Conservation (phyloP, 2,113 vertebrate species). For the Perca schrenkii region DNA sequence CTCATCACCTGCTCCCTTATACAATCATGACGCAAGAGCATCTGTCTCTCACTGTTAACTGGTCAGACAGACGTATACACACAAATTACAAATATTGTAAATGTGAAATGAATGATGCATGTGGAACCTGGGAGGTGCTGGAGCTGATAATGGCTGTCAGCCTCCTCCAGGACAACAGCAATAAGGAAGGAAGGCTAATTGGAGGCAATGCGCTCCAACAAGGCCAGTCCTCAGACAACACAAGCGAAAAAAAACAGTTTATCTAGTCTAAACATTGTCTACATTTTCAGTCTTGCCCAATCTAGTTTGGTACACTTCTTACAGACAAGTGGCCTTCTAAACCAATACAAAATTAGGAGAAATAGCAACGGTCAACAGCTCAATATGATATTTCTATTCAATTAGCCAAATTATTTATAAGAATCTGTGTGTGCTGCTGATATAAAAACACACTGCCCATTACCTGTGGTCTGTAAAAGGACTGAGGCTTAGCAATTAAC, state of each 20-base stretch:
- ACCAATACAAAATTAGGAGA: background rate
- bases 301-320: background rate
- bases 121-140: constrained; percentile 55
- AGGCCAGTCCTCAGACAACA: constrained; percentile 33
- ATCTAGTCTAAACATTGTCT: constrained; percentile 23
- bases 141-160: constrained; percentile 44
- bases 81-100: background rate
- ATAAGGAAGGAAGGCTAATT: constrained; percentile 49
- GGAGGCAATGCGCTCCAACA: constrained; percentile 41
- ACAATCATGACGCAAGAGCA: constrained; percentile 3
- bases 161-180: constrained; percentile 31
- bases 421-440: constrained; percentile 46
- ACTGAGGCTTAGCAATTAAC: constrained; percentile 78
- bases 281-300: background rate
- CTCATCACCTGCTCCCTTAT: constrained; percentile 15
- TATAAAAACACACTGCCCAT: constrained; percentile 73
- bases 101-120: background rate
- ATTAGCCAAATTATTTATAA: constrained; percentile 65
- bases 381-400: constrained; percentile 53
- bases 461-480: constrained; percentile 76
- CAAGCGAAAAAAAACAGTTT: constrained; percentile 21
- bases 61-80: constrained; percentile 17
- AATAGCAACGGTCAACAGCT: constrained; percentile 6
- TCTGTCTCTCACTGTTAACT: constrained; percentile 5
- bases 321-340: background rate